Evolutionary conservation across 2,888 invertebrate genomes (phyloP), one percentile per base, ranked within the genome.

Genomic region (Cepaea hortensis): DNA sequence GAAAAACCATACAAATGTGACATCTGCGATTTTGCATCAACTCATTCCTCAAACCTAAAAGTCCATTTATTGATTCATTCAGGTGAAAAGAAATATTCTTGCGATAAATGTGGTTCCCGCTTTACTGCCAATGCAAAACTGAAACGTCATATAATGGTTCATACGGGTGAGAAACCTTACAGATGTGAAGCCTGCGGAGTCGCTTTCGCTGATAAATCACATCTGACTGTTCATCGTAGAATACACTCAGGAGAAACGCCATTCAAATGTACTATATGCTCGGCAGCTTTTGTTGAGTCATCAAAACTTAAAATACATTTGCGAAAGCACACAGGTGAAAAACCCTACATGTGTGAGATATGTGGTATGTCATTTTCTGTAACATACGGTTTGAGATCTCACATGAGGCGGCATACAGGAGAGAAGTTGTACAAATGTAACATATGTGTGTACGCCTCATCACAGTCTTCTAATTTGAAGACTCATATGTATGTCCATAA

Each of bases 161-260:
- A 88, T 73, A 35, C 35, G 35, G 35, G 35, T 35, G 35, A 35
- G 35, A 35, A 35, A 35, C 35, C 35, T 35, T 35, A 86, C 81
- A 73, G 88, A 35, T 88, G 88, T 81, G 84, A 75, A 46, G 70
- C 81, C 48, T 88, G 88, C 61, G 86, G 86, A 35, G 81, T 75
- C 77, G n/a, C 81, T 48, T 88, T 88, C 72, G 75, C 86, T 6
- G 86, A 88, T 76, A 86, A 86, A 50, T 84, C 84, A 20, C 88
- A 88, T 55, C 68, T 88, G 72, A 86, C 86, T 13, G 86, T 85
- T 7, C 88, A 88, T 61, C 65, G 61, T 15, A 46, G 86, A 65
- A 88, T 86, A 35, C 88, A 88, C 73, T 84, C 88, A 13, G 88
- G 88, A 11, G 86, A 84, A 50, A 88, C 77, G 84, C 88, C 88